Percentiles rank a stretch among this genome's conserved stretches.
Conservation (phyloP, 2,113 vertebrate genomes). For the Alaudala cheleensis region DNA sequence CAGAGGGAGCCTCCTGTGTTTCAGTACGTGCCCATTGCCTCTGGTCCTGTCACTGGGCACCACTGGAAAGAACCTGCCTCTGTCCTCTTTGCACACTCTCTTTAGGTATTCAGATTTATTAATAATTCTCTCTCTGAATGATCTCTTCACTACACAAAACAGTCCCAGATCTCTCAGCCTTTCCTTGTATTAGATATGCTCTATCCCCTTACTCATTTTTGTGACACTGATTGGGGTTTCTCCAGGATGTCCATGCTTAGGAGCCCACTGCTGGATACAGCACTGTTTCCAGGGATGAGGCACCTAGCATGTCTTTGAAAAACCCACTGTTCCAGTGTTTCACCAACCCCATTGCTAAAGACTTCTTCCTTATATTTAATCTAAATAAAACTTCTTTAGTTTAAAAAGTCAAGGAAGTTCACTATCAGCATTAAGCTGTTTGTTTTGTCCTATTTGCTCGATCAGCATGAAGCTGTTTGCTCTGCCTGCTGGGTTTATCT, state of each 20-base stretch:
- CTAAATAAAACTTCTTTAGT: background rate
- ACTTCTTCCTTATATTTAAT: background rate
- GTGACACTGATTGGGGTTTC: background rate
- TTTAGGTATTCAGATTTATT: background rate
- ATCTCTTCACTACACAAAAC: background rate
- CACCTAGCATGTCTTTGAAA: fast-evolving
- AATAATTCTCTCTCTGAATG: background rate
- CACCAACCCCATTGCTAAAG: background rate
- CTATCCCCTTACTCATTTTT: background rate
- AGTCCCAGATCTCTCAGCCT: background rate
- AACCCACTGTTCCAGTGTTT: background rate
- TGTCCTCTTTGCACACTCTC: fast-evolving
- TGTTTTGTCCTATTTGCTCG: background rate
- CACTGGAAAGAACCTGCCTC: background rate
- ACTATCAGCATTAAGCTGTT: background rate
- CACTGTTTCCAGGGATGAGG: background rate
- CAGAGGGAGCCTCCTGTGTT: background rate
- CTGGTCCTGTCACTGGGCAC: background rate
- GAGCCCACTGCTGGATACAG: no score
- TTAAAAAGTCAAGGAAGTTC: background rate
- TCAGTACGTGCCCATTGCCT: background rate
- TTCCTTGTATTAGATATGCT: background rate
- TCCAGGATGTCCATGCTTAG: background rate
- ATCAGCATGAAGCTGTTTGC: background rate
- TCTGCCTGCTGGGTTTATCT: background rate